Evolutionary conservation across 2,888 invertebrate genomes (phyloP).

Genomic region (Diplazon laetatorius): DNA sequence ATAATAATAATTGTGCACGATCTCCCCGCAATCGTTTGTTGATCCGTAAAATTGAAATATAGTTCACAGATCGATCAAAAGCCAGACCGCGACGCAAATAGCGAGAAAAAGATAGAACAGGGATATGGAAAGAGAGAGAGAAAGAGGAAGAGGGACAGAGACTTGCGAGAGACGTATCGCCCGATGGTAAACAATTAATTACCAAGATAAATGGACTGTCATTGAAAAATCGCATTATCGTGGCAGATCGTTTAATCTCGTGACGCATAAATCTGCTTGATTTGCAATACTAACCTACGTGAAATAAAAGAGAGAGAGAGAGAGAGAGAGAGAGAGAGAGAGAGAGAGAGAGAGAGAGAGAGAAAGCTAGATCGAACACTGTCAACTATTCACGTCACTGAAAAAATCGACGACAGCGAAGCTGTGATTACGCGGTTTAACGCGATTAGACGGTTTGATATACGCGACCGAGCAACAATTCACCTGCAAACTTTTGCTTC

Average conservation of each 20-base stretch:
- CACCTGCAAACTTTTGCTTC: slow-evolving; percentile 6
- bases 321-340: no score
- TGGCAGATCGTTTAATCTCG: slow-evolving; percentile 59
- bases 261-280: slow-evolving; percentile 52
- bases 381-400: slow-evolving; percentile 47
- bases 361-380: slow-evolving; percentile 58
- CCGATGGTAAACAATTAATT: slow-evolving; percentile 57
- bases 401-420: not conserved
- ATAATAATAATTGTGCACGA: slow-evolving; percentile 15
- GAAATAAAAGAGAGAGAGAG: no score
- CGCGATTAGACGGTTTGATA: not conserved
- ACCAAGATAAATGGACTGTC: slow-evolving; percentile 59
- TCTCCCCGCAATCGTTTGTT: slow-evolving; percentile 12
- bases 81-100: no score
- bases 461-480: slow-evolving; percentile 8
- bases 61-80: slow-evolving; percentile 33
- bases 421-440: slow-evolving; percentile 6
- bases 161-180: slow-evolving; percentile 33
- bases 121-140: no score
- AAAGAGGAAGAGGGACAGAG: no score
- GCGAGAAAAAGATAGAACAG: no score
- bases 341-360: no score
- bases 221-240: slow-evolving; percentile 61
- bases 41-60: slow-evolving; percentile 52
- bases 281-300: slow-evolving; percentile 42